Base-by-base conservation (phyloP, 2,797 vertebrate species). In the Coregonus ussuriensis region DNA sequence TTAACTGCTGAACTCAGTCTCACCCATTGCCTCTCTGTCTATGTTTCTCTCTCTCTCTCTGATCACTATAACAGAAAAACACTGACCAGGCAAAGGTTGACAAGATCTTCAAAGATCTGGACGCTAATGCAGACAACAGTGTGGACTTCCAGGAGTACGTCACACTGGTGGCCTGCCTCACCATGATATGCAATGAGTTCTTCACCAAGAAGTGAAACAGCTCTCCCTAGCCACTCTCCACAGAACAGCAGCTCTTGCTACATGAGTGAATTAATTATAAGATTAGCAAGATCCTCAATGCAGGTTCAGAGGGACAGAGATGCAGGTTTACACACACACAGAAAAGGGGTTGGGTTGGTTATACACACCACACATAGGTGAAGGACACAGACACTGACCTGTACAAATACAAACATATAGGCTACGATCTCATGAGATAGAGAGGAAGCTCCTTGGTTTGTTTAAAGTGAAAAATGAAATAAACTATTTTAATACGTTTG, bases 101-200 rank as follows among this genome's bases (percentile, higher is more conserved):
- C 0, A 0, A 76, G 0, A 70, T 91, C 25, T 89, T 93, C 25
- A 37, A 41, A 0, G 0, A 0, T 0, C 77, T 94, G 77, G 91
- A 93, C 31, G 0, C 0, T 0, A 82, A 93, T 14, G 0, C 1
- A 0, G 62, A 85, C 21, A 83, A 83, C 0, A 0, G 0, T 0
- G 79, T 93, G n/a, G 21, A 86, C 75, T 93, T 91, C 41, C 0
- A 21, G 0, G 91, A 93, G 79, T 94, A 74, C 2, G 0, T 84
- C 4, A n/a, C 4, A 6, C 35, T 91, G 33, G 31, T 85, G 0
- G 65, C 66, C 63, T 82, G 81, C 74, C 14, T 89, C 29, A 83
- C 82, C n/a, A 79, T 82, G 79, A 0, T 84, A 0, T 83, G 79
- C 77, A 78, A 87, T 7, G 82, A 88, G 0, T 83, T 25, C 76